These are phyloP conservation scores for Phragmatobia fuliginosa DNA, from an alignment of 2,888 invertebrate genomes.

Conservation along the genomic window DNA sequence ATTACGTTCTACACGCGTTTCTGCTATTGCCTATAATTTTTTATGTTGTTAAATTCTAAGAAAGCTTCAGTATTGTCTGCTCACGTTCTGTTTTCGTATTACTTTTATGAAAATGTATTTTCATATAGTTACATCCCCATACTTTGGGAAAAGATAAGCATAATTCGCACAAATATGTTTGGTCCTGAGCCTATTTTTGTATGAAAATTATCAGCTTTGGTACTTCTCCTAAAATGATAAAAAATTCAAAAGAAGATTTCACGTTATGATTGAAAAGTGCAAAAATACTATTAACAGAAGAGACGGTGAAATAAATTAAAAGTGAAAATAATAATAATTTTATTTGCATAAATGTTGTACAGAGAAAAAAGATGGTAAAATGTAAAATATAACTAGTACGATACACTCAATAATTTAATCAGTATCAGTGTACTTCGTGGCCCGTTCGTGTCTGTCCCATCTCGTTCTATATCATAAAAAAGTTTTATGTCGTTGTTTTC, in stretches of 20 bases:
- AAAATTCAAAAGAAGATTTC: no score
- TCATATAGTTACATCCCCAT: background rate
- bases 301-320: background rate
- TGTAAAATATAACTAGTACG: no score
- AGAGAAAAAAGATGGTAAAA: no score
- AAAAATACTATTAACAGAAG: no score
- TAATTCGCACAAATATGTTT: background rate
- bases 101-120: background rate
- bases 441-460: constrained; percentile 11
- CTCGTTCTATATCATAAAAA: constrained; percentile 8
- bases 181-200: background rate
- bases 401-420: background rate
- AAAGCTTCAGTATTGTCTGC: background rate
- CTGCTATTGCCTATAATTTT: no score
- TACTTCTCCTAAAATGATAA: background rate
- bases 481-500: constrained; percentile 8
- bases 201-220: background rate
- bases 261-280: no score
- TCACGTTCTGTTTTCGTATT: background rate
- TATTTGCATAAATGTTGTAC: no score
- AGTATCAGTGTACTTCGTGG: background rate
- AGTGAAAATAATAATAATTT: no score
- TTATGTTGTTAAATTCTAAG: no score
- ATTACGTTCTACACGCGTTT: background rate
- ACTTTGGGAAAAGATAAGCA: background rate